These are phyloP conservation scores for Anodontia alba DNA, from an alignment of 2,888 invertebrate species.

Conservation along the genomic window DNA sequence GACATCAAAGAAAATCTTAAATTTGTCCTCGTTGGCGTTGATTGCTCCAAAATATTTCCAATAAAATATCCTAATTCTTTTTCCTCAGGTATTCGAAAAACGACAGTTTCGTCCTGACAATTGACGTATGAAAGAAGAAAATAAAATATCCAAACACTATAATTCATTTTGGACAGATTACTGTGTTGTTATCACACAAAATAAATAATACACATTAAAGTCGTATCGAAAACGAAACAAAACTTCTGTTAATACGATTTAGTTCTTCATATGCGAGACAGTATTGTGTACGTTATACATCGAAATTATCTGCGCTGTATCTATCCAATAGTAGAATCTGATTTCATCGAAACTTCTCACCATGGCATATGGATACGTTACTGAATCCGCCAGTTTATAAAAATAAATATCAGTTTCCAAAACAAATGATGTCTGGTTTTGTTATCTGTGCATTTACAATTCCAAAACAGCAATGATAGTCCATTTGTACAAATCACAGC, in stretches of 20 bases:
- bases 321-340: neutral
- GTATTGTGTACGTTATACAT: too few relatives aligned
- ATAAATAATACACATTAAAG: too few relatives aligned
- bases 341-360: neutral
- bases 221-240: neutral
- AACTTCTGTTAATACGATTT: too few relatives aligned
- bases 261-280: too few relatives aligned
- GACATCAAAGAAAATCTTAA: constrained; percentile 42
- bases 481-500: neutral
- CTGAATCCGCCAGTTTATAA: neutral
- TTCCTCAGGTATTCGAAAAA: constrained; percentile 67
- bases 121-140: neutral
- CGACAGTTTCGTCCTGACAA: constrained; percentile 4
- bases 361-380: neutral
- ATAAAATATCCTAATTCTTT: constrained; percentile 60
- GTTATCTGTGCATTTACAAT: neutral
- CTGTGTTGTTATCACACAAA: too few relatives aligned
- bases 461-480: neutral
- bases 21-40: constrained; percentile 52
- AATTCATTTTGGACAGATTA: neutral
- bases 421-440: neutral
- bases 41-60: constrained; percentile 65
- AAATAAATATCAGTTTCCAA: neutral
- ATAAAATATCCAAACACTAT: neutral
- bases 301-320: too few relatives aligned